phyloP scores from a whole-genome alignment of 1,140 invertebrate species.

The Himalopsyche phryganea region DNA sequence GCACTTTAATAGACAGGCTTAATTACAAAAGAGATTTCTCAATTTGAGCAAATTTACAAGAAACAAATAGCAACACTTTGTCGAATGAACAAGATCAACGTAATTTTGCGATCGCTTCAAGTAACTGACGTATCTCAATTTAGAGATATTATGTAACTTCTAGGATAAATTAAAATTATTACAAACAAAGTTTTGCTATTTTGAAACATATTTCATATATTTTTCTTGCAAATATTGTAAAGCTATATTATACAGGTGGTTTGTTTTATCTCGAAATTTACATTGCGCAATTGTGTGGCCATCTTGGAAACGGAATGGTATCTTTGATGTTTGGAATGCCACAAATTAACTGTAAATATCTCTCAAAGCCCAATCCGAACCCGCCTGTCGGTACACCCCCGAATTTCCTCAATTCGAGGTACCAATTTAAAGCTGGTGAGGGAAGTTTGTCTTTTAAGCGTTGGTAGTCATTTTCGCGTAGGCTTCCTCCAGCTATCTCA shows the following conservation, averaged over 20 bases:
- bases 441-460: conserved; percentile 63
- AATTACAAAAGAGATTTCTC: conserved; percentile 1
- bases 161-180: neutral
- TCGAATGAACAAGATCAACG: too few relatives aligned
- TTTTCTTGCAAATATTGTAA: neutral
- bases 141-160: too few relatives aligned
- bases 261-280: too few relatives aligned
- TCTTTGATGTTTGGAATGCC: conserved; percentile 87
- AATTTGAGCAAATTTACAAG: neutral
- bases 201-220: neutral
- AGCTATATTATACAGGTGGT: neutral
- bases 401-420: conserved; percentile 85
- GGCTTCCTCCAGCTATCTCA: conserved; percentile 89
- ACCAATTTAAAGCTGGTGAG: conserved; percentile 74
- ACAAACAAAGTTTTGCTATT: conserved; percentile 3
- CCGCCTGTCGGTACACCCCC: conserved; percentile 87
- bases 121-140: too few relatives aligned
- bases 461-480: conserved; percentile 79
- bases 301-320: conserved; percentile 90
- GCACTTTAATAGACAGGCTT: conserved; percentile 18
- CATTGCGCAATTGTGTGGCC: conserved; percentile 82
- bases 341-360: conserved; percentile 80
- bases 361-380: conserved; percentile 94
- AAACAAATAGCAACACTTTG: neutral
- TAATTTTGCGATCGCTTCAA: too few relatives aligned